A percentile compares a stretch with the other conserved stretches of the same genome.
Conservation (phyloP, 2,113 vertebrate genomes). For the Grus americana region DNA sequence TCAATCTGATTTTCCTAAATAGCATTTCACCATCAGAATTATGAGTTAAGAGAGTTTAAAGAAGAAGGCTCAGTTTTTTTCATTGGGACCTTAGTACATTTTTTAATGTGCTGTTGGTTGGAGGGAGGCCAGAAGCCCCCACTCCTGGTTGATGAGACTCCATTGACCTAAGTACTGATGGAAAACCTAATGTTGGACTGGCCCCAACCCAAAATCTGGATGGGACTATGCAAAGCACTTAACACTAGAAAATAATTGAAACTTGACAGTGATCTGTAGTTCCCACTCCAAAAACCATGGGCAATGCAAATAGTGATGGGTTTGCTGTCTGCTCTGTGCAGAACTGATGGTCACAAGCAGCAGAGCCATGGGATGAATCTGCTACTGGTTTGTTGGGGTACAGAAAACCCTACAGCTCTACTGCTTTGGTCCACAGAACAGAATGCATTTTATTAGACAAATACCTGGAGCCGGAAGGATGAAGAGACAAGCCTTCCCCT, state of each 20-base stretch:
- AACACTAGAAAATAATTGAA: background rate
- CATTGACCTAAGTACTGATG: background rate
- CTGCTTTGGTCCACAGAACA: background rate
- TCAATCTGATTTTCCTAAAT: background rate
- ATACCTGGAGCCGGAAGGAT: background rate
- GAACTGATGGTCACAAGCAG: rapidly evolving
- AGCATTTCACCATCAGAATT: background rate
- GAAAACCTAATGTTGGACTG: background rate
- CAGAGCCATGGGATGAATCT: background rate
- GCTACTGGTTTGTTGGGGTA: background rate
- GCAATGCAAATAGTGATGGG: rapidly evolving
- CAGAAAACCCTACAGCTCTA: background rate
- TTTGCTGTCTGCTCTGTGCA: background rate
- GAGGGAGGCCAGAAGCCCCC: background rate
- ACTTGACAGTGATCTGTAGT: background rate
- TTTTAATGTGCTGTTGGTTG: background rate
- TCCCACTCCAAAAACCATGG: background rate
- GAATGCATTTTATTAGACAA: background rate
- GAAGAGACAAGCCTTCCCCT: background rate
- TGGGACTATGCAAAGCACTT: background rate
- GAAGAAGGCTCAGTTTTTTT: background rate
- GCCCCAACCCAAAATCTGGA: background rate
- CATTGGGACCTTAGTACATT: background rate
- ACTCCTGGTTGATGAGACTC: background rate
- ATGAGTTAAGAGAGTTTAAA: background rate